Evolutionary conservation across 2,888 invertebrate species (phyloP).

Genomic region (Diarsia mendica): DNA sequence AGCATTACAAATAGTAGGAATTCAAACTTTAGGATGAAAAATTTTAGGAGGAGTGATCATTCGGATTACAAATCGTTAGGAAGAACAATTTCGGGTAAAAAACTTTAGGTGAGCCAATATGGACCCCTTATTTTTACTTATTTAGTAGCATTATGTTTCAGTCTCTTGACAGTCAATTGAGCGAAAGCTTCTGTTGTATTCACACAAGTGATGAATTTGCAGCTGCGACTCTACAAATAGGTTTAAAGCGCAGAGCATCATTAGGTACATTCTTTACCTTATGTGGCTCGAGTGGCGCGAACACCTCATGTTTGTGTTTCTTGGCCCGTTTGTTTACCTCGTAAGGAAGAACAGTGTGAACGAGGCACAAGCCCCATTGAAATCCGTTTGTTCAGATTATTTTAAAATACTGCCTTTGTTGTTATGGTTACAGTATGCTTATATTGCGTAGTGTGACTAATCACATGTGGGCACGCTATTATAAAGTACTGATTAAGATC

Average conservation of each 20-base stretch:
- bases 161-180: conserved; percentile 8
- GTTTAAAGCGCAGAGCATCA: conserved; percentile 46
- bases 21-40: too few relatives aligned
- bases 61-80: too few relatives aligned
- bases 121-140: too few relatives aligned
- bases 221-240: conserved; percentile 42
- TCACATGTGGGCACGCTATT: conserved; percentile 31
- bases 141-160: too few relatives aligned
- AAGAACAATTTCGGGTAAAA: too few relatives aligned
- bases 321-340: conserved; percentile 55
- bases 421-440: conserved; percentile 15
- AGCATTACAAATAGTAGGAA: too few relatives aligned
- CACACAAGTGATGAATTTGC: conserved; percentile 42
- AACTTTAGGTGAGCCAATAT: too few relatives aligned
- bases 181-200: conserved; percentile 40
- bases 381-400: conserved; percentile 53
- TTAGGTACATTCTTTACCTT: conserved; percentile 56
- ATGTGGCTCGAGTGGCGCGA: conserved; percentile 35
- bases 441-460: conserved; percentile 43
- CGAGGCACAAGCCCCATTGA: conserved; percentile 41
- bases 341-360: conserved; percentile 56
- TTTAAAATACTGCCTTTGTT: conserved; percentile 45
- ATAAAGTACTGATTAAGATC: conserved; percentile 40
- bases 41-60: too few relatives aligned
- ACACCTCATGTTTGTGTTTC: conserved; percentile 53